Conservation (phyloP, 2,113 vertebrate genomes). For the Malurus elegans region DNA sequence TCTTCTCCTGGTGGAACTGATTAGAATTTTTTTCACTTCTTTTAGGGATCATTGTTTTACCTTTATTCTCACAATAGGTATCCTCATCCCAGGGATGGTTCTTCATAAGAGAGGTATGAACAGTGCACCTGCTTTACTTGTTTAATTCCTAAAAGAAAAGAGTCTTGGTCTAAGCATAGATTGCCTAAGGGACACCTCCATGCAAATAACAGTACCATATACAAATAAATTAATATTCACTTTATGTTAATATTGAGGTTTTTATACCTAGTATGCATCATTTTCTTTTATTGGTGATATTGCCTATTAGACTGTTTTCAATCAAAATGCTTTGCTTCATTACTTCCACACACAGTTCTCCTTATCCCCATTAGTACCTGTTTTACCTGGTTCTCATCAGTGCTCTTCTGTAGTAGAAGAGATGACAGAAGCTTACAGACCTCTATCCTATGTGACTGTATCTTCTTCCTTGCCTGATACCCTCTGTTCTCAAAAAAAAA, state of each 20-base stretch:
- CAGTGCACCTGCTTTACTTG: neutral
- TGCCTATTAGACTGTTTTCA: neutral
- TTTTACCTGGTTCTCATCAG: neutral
- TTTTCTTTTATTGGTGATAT: neutral
- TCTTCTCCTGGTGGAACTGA: neutral
- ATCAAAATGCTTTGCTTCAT: neutral
- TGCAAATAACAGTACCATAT: neutral
- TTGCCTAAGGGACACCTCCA: neutral
- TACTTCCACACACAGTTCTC: neutral
- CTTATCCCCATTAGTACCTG: neutral
- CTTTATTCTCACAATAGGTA: neutral
- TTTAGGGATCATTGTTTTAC: neutral
- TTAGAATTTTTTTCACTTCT: neutral
- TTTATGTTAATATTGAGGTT: neutral
- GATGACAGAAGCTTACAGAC: fast-evolving
- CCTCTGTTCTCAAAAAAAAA: neutral
- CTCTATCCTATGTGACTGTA: neutral
- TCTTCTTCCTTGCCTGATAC: neutral
- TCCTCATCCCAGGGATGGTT: neutral
- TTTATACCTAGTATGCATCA: neutral
- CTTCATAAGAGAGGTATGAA: neutral
- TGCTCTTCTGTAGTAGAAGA: neutral
- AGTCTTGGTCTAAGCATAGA: neutral
- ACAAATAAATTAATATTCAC: neutral
- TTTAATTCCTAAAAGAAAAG: neutral